These are phyloP conservation scores for Trileptium ribeirensis DNA, from an alignment of 2,888 invertebrate species.

Conservation along the genomic window DNA sequence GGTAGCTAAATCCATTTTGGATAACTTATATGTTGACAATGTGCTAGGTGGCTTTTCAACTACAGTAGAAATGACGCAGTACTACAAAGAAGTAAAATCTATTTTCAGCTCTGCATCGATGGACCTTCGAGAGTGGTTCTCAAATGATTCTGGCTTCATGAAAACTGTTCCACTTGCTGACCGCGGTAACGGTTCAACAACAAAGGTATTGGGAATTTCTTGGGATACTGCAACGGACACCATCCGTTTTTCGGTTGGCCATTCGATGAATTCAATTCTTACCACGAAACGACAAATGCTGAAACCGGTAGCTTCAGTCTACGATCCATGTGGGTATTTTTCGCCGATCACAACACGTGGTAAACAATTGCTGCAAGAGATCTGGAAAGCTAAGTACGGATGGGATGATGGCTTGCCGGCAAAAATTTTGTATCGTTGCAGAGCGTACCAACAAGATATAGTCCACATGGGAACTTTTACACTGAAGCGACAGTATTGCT, in stretches of 20 bases:
- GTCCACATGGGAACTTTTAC: neutral
- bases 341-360: neutral
- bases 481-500: neutral
- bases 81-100: neutral
- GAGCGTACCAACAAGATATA: neutral
- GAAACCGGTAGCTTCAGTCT: slow-evolving; percentile 30
- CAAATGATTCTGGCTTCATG: neutral
- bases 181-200: neutral
- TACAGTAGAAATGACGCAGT: neutral
- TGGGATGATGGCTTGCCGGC: neutral
- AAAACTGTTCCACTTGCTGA: neutral
- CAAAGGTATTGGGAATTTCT: neutral
- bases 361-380: neutral
- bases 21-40: slow-evolving; percentile 12
- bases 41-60: neutral
- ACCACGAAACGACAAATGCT: slow-evolving; percentile 29
- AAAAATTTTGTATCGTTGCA: neutral
- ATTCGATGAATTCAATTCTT: neutral
- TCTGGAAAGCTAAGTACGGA: neutral
- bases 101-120: neutral
- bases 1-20: neutral
- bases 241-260: neutral
- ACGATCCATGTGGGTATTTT: slow-evolving; percentile 36
- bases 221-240: neutral
- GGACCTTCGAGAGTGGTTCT: neutral